phyloP scores from a whole-genome alignment of 1,140 invertebrate species.

The Acromyrmex charruanus region DNA sequence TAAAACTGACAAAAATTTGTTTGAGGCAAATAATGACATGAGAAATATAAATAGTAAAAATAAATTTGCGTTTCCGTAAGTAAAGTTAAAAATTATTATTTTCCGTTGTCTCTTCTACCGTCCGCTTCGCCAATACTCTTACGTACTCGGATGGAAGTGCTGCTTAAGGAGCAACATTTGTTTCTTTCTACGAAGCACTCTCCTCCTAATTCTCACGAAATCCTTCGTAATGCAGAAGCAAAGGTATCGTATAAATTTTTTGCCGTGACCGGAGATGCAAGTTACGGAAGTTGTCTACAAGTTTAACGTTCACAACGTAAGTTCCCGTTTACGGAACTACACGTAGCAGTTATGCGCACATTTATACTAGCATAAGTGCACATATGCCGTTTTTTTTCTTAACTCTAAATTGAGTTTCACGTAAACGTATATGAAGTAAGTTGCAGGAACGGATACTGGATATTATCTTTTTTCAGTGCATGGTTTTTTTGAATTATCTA shows the following conservation, averaged over 20 bases:
- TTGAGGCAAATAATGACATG: neutral
- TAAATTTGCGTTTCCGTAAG: neutral
- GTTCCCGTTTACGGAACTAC: slow-evolving; percentile 62
- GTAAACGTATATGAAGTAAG: neutral
- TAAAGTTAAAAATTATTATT: slow-evolving; percentile 33
- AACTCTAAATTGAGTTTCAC: slow-evolving; percentile 36
- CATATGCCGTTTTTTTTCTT: slow-evolving; percentile 64
- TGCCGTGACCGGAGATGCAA: slow-evolving; percentile 38
- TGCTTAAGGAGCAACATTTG: slow-evolving; percentile 45
- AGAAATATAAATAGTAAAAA: neutral
- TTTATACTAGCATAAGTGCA: slow-evolving; percentile 30
- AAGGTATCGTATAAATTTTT: slow-evolving; percentile 64
- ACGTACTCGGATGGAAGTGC: slow-evolving; percentile 24
- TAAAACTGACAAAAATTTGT: neutral
- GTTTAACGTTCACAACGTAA: slow-evolving; percentile 59
- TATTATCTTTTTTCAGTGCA: neutral
- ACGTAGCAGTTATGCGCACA: slow-evolving; percentile 55
- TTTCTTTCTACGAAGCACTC: slow-evolving; percentile 50
- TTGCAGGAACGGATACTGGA: neutral
- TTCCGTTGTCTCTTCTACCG: neutral
- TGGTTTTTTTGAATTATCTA: too few relatives aligned
- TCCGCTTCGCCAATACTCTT: slow-evolving; percentile 8
- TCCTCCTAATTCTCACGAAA: slow-evolving; percentile 46
- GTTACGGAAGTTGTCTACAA: slow-evolving; percentile 61
- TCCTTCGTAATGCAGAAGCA: slow-evolving; percentile 48